Evolutionary conservation across 2,113 vertebrate species (phyloP).

Genomic region (Ceratotherium simum): DNA sequence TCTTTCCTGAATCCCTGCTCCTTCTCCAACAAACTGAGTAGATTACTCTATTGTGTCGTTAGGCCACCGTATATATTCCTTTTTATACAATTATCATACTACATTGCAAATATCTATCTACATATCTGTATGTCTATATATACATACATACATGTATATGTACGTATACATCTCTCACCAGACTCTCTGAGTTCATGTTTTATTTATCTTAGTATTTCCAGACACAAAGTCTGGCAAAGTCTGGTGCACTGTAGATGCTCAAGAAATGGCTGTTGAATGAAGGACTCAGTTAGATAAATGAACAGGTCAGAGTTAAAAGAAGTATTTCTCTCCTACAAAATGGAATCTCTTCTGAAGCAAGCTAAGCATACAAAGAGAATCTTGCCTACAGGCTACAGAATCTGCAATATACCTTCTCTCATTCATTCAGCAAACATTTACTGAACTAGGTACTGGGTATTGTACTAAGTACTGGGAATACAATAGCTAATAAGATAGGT

Average conservation of each 20-base stretch:
- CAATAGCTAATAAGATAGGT: not conserved
- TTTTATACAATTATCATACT: not conserved
- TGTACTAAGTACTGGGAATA: not conserved
- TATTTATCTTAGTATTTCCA: slow-evolving; percentile 24
- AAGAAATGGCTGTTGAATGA: slow-evolving; percentile 40
- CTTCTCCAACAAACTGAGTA: not conserved
- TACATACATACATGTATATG: too few species aligned
- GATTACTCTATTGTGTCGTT: not conserved
- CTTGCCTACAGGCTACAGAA: not conserved
- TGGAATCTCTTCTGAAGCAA: not conserved
- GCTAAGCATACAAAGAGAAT: not conserved
- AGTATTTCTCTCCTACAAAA: not conserved
- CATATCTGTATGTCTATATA: not conserved
- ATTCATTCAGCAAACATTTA: slow-evolving; percentile 26
- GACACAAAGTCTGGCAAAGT: not conserved
- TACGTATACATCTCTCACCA: not conserved
- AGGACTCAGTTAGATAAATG: not conserved
- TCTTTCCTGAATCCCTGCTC: not conserved
- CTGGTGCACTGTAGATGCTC: not conserved
- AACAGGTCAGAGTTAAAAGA: not conserved
- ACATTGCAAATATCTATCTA: not conserved
- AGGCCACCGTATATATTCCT: not conserved
- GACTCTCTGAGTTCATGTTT: not conserved
- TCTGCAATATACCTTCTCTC: not conserved
- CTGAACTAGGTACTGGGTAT: not conserved